Evolutionary conservation across 1,140 invertebrate species (phyloP), one percentile per base, ranked within the genome.

Genomic region (Hypothenemus hampei): DNA sequence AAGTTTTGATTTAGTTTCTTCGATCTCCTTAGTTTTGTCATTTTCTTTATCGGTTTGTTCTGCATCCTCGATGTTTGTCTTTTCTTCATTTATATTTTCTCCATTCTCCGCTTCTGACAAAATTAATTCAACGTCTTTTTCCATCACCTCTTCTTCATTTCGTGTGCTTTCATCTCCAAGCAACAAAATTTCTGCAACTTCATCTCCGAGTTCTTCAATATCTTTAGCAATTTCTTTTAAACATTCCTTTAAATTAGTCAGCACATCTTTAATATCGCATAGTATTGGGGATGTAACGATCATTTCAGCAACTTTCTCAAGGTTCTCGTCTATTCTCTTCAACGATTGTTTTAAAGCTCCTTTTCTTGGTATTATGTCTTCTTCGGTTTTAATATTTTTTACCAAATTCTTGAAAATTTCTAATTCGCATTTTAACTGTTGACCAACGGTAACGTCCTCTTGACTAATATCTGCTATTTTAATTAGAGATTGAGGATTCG

Each of bases 1-100:
- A 49, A 61, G 45, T 15, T 15, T 18, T 26, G 37, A 31, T 22
- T 37, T 45, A 48, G 64, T 51, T 22, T 60, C 29, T 3, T 37
- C 21, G 15, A 3, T 20, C 0, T 18, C 26, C 24, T 6, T 39
- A 20, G 36, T 61, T 51, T 58, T 48, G 37, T 1, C 13, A 11
- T 56, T 26, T 13, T 43, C 39, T 29, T 52, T 44, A 13, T 52
- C 18, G 1, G n/a, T 19, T 35, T n/a, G 20, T 20, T 47, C 26
- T n/a, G 2, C 11, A 11, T 54, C 36, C 6, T 10, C 40, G 31
- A 33, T n/a, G n/a, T 6, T 33, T 29, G 6, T 6, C 22, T 33
- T 49, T 44, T 37, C n/a, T 19, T 31, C 43, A 47, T 10, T 11
- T 45, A 46, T n/a, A 1, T 35, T 29, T 16, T 37, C 18, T 13